A percentile compares a stretch with the other conserved stretches of the same genome.
These are phyloP conservation scores for Oedothorax gibbosus DNA, from an alignment of 1,140 invertebrate genomes.

Conservation along the genomic window DNA sequence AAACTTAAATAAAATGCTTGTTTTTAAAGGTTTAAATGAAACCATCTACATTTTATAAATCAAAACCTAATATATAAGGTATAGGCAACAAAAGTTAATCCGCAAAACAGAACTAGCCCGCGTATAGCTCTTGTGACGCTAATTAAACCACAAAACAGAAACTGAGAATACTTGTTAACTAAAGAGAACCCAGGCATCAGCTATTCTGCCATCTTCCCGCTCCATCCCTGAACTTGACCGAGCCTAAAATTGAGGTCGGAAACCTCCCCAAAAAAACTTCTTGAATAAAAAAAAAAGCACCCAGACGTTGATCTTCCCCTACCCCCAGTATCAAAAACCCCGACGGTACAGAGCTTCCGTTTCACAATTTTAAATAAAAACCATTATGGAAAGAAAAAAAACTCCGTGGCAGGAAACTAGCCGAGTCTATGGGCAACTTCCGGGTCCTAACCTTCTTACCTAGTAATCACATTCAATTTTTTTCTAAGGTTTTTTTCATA, in stretches of 20 bases:
- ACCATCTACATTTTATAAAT: no score
- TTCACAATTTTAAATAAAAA: constrained; percentile 50
- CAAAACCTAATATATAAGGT: no score
- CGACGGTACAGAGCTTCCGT: constrained; percentile 27
- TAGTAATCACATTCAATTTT: constrained; percentile 30
- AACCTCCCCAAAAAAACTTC: constrained; percentile 22
- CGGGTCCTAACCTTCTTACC: constrained; percentile 51
- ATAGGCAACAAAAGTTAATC: no score
- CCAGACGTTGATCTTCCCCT: constrained; percentile 2
- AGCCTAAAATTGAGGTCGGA: constrained; percentile 49
- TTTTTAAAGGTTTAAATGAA: no score
- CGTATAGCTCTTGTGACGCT: no score
- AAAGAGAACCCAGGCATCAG: no score
- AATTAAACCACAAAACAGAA: no score
- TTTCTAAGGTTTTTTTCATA: neutral
- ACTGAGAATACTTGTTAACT: no score
- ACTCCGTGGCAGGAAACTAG: constrained; percentile 18
- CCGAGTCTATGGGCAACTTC: constrained; percentile 36
- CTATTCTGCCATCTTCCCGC: no score
- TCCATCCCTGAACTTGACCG: constrained; percentile 49
- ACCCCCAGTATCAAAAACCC: constrained; percentile 25
- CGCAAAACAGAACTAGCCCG: no score
- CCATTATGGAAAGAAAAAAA: constrained; percentile 5
- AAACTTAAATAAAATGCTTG: no score
- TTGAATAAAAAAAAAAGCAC: constrained; percentile 8